A percentile compares a stretch with the other conserved stretches of the same genome.
Conservation (phyloP, 2,797 vertebrate species). For the Diplodus sargus region DNA sequence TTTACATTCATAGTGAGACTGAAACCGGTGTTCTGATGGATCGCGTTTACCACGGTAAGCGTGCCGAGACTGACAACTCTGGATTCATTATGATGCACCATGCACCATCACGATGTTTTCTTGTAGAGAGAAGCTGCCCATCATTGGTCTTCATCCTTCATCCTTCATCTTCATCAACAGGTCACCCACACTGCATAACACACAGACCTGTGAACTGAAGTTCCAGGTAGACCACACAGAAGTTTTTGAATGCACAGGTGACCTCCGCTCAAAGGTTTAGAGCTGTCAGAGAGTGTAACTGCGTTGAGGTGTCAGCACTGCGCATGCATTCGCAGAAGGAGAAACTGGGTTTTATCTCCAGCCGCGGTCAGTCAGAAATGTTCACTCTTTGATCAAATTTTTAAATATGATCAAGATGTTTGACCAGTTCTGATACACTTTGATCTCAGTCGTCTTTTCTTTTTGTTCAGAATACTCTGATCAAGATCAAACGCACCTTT, state of each 20-base stretch:
- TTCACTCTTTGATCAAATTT: slow-evolving; percentile 35
- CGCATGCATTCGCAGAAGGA: neutral
- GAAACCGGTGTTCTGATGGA: slow-evolving; percentile 21
- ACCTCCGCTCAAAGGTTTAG: slow-evolving; percentile 25
- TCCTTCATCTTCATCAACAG: neutral
- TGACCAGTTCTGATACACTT: slow-evolving; percentile 28
- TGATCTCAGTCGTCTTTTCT: slow-evolving; percentile 14
- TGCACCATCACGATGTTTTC: neutral
- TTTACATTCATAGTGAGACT: slow-evolving; percentile 13
- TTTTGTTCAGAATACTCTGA: neutral
- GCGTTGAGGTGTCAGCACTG: slow-evolving; percentile 10
- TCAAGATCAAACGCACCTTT: slow-evolving; percentile 37
- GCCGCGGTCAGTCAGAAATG: slow-evolving; percentile 6
- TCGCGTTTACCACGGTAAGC: slow-evolving; percentile 20
- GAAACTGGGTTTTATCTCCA: slow-evolving; percentile 29
- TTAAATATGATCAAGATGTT: slow-evolving; percentile 33
- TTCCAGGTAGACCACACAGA: slow-evolving; percentile 22
- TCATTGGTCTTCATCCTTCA: slow-evolving; percentile 15
- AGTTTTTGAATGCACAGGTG: slow-evolving; percentile 42
- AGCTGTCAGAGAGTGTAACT: slow-evolving; percentile 43
- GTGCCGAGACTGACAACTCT: neutral
- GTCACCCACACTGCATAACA: slow-evolving; percentile 37
- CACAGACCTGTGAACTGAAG: slow-evolving; percentile 36
- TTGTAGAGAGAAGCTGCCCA: slow-evolving; percentile 25
- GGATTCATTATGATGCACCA: neutral